These are phyloP conservation scores for Phalacrocorax pelagicus DNA, from an alignment of 2,113 vertebrate genomes.

Conservation along the genomic window DNA sequence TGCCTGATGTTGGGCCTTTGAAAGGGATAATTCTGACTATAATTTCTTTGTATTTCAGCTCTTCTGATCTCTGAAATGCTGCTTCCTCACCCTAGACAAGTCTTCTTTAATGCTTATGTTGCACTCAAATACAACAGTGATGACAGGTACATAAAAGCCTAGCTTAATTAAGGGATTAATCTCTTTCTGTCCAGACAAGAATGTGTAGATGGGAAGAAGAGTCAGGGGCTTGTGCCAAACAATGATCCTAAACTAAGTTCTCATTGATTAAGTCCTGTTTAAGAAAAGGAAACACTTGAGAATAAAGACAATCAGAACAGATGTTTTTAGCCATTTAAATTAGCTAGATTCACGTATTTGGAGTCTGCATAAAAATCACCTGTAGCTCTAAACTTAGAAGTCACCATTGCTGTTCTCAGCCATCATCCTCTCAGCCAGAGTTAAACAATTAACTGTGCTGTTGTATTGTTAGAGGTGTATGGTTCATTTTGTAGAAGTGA, in stretches of 20 bases:
- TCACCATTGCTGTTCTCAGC: neutral
- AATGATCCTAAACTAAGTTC: neutral
- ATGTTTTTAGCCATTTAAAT: neutral
- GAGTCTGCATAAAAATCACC: neutral
- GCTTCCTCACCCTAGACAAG: neutral
- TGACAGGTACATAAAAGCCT: neutral
- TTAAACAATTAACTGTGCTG: neutral
- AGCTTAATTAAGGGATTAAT: neutral
- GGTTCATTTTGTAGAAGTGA: conserved; percentile 13
- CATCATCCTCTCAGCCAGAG: neutral
- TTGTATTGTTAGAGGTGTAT: neutral
- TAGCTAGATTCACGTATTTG: neutral
- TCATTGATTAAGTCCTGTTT: neutral
- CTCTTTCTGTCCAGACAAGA: neutral
- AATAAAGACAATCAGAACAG: neutral
- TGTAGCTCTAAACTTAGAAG: neutral
- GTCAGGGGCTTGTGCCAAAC: neutral
- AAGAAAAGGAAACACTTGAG: neutral
- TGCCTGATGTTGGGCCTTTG: neutral
- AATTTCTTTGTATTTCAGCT: neutral
- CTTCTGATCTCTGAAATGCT: neutral
- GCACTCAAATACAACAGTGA: neutral
- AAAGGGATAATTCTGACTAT: neutral
- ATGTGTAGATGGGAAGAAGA: neutral
- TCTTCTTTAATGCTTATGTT: neutral